Evolutionary conservation across 2,113 vertebrate species (phyloP), one percentile per base, ranked within the genome.

Genomic region (Oceanodroma tethys): DNA sequence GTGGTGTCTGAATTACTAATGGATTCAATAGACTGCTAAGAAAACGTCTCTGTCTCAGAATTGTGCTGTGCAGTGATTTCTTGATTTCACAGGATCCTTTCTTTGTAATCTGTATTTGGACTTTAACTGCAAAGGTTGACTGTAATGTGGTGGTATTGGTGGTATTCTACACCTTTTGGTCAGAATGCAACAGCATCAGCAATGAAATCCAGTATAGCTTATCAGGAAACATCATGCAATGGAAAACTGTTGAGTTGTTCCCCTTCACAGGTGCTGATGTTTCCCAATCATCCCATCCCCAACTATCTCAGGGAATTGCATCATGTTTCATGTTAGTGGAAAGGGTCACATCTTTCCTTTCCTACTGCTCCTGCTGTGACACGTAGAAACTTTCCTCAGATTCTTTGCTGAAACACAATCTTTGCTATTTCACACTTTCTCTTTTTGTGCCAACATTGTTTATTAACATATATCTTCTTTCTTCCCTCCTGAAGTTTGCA

Each of bases 1-100:
- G 76, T 55, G 56, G 45, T 89, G 90, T 93, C 94, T 97, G 94
- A 74, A 52, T 66, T 71, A 16, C 66, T 97, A 93, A 95, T 92
- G 62, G 82, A 36, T 72, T 89, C 68, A 27, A 6, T 4, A 70
- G 67, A 38, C 42, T 59, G 53, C 27, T 91, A 94, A 91, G 76
- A 91, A 83, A 71, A 43, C 34, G 43, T 80, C 43, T 72, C 7
- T 2, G 26, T 36, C 91, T 95, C 23, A 40, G 76, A 88, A 71
- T 4, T 45, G 91, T 23, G 19, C 5, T 53, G 29, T 78, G 34
- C n/a, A 30, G 59, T 20, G 45, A 62, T 43, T 55, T 89, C 56
- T 56, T 74, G 38, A 45, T 70, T 84, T 81, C 55, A 62, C 20
- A n/a, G 53, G 43, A 48, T 86, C 34, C 9, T 95, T 71, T 27